A percentile compares a stretch with the other conserved stretches of the same genome.
Conservation (phyloP, 2,888 invertebrate genomes). For the Hyposoter dolosus region DNA sequence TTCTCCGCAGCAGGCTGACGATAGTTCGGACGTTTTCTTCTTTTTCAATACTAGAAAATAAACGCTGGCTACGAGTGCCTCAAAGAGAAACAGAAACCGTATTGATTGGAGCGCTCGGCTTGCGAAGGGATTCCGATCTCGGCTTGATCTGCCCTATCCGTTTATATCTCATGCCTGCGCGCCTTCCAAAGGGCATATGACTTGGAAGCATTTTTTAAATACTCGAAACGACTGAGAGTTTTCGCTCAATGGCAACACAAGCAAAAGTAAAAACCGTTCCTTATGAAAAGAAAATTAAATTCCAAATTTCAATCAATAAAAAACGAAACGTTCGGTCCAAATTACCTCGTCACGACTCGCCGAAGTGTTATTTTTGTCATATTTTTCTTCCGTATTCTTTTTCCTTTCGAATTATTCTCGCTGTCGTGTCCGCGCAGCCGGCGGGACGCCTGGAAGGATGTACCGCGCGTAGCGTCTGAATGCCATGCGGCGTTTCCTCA, state of each 20-base stretch:
- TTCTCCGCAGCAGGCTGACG: slow-evolving; percentile 60
- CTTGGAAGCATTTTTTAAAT: neutral
- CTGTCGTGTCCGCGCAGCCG: slow-evolving; percentile 52
- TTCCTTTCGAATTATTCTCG: slow-evolving; percentile 32
- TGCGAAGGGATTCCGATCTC: slow-evolving; percentile 53
- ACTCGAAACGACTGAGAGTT: neutral
- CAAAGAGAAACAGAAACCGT: slow-evolving; percentile 62
- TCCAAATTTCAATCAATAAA: no score
- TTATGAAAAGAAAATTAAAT: no score
- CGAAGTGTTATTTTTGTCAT: neutral
- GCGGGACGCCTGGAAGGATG: slow-evolving; percentile 69
- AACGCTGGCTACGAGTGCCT: slow-evolving; percentile 19
- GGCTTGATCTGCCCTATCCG: slow-evolving; percentile 27
- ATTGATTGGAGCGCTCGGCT: slow-evolving; percentile 67
- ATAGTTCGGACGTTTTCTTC: slow-evolving; percentile 49
- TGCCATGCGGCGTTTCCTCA: slow-evolving; percentile 53
- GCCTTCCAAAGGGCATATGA: neutral
- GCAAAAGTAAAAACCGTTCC: no score
- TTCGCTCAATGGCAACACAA: neutral
- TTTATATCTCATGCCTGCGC: neutral
- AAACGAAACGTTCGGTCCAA: no score
- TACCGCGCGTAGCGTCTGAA: slow-evolving; percentile 35
- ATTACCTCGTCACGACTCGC: no score
- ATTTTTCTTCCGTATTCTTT: slow-evolving; percentile 10
- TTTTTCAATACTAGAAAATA: slow-evolving; percentile 5